Evolutionary conservation across 2,113 vertebrate species (phyloP).

Genomic region (Mirounga angustirostris): DNA sequence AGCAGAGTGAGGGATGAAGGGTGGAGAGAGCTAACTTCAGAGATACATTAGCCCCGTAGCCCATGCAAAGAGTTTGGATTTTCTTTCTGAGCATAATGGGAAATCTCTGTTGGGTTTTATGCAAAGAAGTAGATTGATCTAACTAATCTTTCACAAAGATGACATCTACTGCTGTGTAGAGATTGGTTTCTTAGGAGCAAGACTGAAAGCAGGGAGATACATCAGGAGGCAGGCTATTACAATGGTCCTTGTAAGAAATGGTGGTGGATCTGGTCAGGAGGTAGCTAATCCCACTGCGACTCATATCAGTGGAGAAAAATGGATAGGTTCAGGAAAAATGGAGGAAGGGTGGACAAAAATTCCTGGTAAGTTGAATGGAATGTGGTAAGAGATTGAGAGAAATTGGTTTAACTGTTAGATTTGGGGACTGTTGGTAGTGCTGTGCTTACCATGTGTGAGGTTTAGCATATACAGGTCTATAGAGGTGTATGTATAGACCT

Average conservation of each 20-base stretch:
- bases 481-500: not conserved
- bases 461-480: not conserved
- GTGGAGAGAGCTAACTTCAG: not conserved
- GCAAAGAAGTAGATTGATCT: not conserved
- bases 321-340: not conserved
- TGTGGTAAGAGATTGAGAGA: not conserved
- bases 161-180: not conserved
- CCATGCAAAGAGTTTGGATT: not conserved
- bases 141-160: not conserved
- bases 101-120: not conserved
- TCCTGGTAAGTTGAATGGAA: not conserved
- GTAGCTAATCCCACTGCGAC: not conserved
- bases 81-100: not conserved
- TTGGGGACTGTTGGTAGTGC: not conserved
- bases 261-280: not conserved
- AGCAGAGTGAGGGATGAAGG: not conserved
- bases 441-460: rapidly evolving
- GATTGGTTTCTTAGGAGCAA: not conserved
- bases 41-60: not conserved
- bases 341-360: not conserved
- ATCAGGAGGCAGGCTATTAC: not conserved
- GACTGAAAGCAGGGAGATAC: not conserved
- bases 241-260: not conserved
- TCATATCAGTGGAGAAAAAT: not conserved
- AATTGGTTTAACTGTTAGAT: not conserved